A percentile compares a stretch with the other conserved stretches of the same genome.
Evolutionary conservation across 2,113 vertebrate genomes (phyloP).

Genomic region (Gorsachius goisagi): DNA sequence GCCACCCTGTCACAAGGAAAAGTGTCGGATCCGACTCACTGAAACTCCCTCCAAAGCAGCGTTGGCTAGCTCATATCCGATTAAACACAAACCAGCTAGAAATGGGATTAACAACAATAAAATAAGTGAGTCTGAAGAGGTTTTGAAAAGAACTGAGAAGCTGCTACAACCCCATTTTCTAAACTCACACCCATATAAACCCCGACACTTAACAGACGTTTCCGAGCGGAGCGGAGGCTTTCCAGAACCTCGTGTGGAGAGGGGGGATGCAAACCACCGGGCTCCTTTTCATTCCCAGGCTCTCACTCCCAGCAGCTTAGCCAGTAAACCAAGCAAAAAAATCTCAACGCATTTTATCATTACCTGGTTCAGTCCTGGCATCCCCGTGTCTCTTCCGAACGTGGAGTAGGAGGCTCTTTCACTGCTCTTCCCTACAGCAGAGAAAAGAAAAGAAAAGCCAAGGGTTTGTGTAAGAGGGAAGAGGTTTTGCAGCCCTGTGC

Average conservation of each 20-base stretch:
- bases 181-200: background rate
- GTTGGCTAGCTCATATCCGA: background rate
- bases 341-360: background rate
- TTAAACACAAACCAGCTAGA: background rate
- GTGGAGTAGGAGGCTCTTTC: conserved; percentile 85
- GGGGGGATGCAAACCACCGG: background rate
- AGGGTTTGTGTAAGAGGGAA: background rate
- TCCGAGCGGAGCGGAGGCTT: background rate
- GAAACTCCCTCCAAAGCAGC: background rate
- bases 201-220: background rate
- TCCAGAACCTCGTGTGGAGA: background rate
- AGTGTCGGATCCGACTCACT: background rate
- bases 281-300: background rate
- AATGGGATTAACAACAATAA: background rate
- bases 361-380: conserved; percentile 77
- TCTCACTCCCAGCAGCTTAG: background rate
- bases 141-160: background rate
- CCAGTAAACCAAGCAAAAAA: background rate
- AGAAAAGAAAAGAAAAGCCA: background rate
- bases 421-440: conserved; percentile 82
- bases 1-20: background rate
- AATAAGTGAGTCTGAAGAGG: background rate
- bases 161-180: background rate
- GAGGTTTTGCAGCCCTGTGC: rapidly evolving
- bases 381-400: conserved; percentile 85